A percentile compares a stretch with the other conserved stretches of the same genome.
Conservation (phyloP, 2,888 invertebrate genomes). For the Ophioninae sp. region DNA sequence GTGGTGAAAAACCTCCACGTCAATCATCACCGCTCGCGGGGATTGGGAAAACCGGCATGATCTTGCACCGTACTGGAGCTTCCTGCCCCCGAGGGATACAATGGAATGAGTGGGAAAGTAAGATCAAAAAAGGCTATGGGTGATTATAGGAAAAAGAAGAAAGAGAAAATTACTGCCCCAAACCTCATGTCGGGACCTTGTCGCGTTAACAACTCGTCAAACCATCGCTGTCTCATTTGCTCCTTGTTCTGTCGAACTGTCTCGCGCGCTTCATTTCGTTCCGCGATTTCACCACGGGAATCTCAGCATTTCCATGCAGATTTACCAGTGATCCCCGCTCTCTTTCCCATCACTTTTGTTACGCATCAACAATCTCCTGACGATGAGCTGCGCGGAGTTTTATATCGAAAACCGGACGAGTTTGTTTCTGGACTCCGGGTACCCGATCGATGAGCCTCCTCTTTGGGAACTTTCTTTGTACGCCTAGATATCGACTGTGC, state of each 20-base stretch:
- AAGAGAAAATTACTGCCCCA: conserved; percentile 42
- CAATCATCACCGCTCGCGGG: conserved; percentile 61
- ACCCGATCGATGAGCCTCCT: conserved; percentile 40
- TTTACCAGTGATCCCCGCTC: conserved; percentile 52
- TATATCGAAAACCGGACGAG: conserved; percentile 34
- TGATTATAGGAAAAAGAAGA: not conserved
- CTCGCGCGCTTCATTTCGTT: conserved; percentile 2
- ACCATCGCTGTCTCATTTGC: conserved; percentile 26
- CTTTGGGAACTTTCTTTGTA: conserved; percentile 40
- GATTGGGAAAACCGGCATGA: conserved; percentile 41
- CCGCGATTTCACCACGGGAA: conserved; percentile 33
- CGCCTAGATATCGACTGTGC: conserved; percentile 1
- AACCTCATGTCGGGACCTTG: conserved; percentile 36
- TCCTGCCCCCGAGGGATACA: conserved; percentile 35
- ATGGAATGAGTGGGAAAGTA: conserved; percentile 31
- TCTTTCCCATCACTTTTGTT: conserved; percentile 25
- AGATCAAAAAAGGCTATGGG: conserved; percentile 15
- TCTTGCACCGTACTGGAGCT: conserved; percentile 32
- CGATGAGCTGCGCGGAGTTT: conserved; percentile 38
- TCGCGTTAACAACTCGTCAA: conserved; percentile 57
- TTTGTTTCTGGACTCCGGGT: conserved; percentile 28
- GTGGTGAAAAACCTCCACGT: conserved; percentile 49
- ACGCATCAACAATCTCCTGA: conserved; percentile 52
- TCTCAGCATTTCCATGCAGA: conserved; percentile 69
- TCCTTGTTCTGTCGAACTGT: conserved; percentile 25